Evolutionary conservation across 2,888 invertebrate genomes (phyloP).

Genomic region (Hirtodrosophila duncani): DNA sequence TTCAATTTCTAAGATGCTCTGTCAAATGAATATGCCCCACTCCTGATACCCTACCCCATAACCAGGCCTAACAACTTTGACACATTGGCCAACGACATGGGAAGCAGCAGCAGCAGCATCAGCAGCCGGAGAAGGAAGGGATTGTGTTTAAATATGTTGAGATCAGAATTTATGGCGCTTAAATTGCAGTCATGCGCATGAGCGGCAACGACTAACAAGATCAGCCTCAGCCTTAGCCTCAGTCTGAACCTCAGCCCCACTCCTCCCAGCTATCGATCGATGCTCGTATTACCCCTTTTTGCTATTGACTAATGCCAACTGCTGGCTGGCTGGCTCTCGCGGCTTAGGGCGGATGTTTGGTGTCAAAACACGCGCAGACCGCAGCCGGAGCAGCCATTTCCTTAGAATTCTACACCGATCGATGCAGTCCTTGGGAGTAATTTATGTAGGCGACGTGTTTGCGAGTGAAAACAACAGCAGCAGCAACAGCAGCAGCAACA

Average conservation of each 20-base stretch:
- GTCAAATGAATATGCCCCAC: constrained; percentile 10
- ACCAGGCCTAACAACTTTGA: constrained; percentile 45
- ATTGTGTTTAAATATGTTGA: constrained; percentile 13
- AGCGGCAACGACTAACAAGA: constrained; percentile 58
- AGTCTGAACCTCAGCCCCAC: background rate
- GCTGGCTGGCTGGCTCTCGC: constrained; percentile 32
- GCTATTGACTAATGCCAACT: constrained; percentile 13
- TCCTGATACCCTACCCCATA: constrained; percentile 11
- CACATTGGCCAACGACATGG: constrained; percentile 46
- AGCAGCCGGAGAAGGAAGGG: background rate
- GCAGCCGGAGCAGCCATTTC: constrained; percentile 40
- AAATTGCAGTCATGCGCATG: constrained; percentile 71
- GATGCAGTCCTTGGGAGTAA: constrained; percentile 36
- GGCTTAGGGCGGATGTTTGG: constrained; percentile 66
- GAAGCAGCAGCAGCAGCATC: constrained; percentile 12
- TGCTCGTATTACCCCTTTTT: background rate
- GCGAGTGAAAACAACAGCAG: constrained; percentile 53
- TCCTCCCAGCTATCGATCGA: background rate
- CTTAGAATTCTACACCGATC: constrained; percentile 42
- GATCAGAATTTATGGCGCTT: constrained; percentile 66
- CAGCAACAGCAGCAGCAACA: constrained; percentile 19
- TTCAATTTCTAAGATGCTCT: too few species aligned
- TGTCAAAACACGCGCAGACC: constrained; percentile 58
- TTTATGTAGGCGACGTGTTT: constrained; percentile 66
- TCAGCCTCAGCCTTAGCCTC: constrained; percentile 35